Evolutionary conservation across 2,888 invertebrate species (phyloP), one percentile per base, ranked within the genome.

Genomic region (Epinotia nisella): DNA sequence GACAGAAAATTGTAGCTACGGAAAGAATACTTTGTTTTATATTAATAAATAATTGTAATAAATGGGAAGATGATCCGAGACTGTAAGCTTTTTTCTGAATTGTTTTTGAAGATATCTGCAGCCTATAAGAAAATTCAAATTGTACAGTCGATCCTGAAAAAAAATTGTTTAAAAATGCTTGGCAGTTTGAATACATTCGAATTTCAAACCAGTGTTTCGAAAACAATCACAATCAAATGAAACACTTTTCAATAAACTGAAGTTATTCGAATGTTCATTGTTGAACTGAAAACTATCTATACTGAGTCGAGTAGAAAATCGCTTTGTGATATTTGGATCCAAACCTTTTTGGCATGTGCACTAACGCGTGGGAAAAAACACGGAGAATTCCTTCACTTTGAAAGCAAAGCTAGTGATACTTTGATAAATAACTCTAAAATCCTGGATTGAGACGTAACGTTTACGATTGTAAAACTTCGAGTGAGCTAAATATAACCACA

Each of bases 401-500:
- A 60, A 51, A 69, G n/a, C 21, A n/a, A 51, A 66, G 51, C 35
- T 41, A 59, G 65, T 62, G 65, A 35, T 59, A 49, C 78, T 80
- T 80, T 77, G 81, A 80, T 82, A 81, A 78, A 35, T 1, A 80
- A 78, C 77, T 74, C 75, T 78, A 77, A 77, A 75, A 77, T 80
- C 76, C 78, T 76, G 78, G 73, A 76, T 76, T 77, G 78, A 81
- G 82, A 82, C 79, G 79, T 82, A n/a, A n/a, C n/a, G n/a, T n/a
- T n/a, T n/a, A 81, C 81, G 80, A 80, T 82, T 77, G 80, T 81
- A 85, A 85, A 86, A 87, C 85, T 86, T 86, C 84, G 81, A n/a
- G n/a, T n/a, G n/a, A n/a, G n/a, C n/a, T n/a, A n/a, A n/a, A n/a
- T n/a, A n/a, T n/a, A n/a, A n/a, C n/a, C n/a, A n/a, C n/a, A n/a